Evolutionary conservation across 2,888 invertebrate species (phyloP).

Genomic region (Caenorhabditis sp.): DNA sequence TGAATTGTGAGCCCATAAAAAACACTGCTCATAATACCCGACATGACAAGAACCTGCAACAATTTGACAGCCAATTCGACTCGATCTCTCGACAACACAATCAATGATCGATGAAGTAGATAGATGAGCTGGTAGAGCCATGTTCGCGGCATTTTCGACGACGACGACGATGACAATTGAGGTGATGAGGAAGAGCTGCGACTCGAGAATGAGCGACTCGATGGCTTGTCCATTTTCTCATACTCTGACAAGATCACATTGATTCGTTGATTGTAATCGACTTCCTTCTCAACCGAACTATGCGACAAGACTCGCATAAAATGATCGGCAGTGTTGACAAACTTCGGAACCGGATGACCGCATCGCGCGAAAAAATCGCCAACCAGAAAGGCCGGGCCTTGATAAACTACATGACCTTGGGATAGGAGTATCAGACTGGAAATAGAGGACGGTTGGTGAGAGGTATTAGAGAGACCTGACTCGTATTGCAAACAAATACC

Average conservation of each 20-base stretch:
- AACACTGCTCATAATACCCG: constrained; percentile 83
- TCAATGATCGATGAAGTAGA: not conserved
- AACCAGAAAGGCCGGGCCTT: constrained; percentile 48
- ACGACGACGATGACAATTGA: not conserved
- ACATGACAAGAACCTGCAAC: constrained; percentile 78
- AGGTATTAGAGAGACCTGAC: too few species aligned
- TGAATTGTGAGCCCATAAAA: constrained; percentile 83
- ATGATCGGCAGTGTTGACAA: constrained; percentile 68
- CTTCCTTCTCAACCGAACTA: constrained; percentile 30
- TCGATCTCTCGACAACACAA: not conserved
- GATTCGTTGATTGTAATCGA: constrained; percentile 32
- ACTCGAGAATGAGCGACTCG: not conserved
- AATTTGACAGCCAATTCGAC: constrained; percentile 13
- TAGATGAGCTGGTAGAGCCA: not conserved
- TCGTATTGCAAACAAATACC: too few species aligned
- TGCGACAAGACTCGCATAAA: constrained; percentile 60
- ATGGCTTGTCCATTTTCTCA: constrained; percentile 8
- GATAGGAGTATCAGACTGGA: constrained; percentile 50
- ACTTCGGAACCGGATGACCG: constrained; percentile 60
- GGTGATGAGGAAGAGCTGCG: too few species aligned
- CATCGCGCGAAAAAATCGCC: constrained; percentile 43
- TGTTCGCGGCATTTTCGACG: not conserved
- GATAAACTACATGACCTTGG: constrained; percentile 51
- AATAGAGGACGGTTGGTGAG: too few species aligned
- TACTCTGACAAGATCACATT: not conserved